Percentiles rank a stretch among this genome's conserved stretches.
phyloP scores from a whole-genome alignment of 2,888 invertebrate genomes.

The Leptinotarsa tumamoca region DNA sequence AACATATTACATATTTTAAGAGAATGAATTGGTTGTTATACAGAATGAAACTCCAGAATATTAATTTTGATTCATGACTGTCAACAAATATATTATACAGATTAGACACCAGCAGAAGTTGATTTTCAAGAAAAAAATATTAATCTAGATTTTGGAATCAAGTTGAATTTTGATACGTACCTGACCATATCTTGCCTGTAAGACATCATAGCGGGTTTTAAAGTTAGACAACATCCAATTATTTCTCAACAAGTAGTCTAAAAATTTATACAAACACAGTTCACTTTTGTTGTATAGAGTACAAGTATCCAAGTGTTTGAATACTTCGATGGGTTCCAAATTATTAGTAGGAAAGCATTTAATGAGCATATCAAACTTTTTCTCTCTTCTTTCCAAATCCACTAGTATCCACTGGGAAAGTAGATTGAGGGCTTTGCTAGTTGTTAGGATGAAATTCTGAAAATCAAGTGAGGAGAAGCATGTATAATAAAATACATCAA shows the following conservation, averaged over 20 bases:
- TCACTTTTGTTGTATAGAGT: constrained; percentile 71
- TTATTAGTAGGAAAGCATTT: constrained; percentile 67
- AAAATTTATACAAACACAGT: constrained; percentile 70
- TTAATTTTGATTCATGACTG: no score
- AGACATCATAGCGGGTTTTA: constrained; percentile 66
- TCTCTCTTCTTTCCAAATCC: constrained; percentile 68
- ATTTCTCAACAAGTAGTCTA: constrained; percentile 66
- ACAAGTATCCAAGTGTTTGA: constrained; percentile 71
- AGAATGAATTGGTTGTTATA: no score
- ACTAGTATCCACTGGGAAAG: constrained; percentile 71
- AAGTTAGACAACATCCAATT: constrained; percentile 68
- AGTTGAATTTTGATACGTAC: constrained; percentile 51
- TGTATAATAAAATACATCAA: not conserved
- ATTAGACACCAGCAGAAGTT: no score
- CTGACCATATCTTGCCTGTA: constrained; percentile 67
- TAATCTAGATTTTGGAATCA: not conserved
- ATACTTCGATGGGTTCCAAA: constrained; percentile 67
- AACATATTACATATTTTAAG: no score
- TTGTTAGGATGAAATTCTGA: constrained; percentile 63
- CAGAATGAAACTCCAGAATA: no score
- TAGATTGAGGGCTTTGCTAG: constrained; percentile 66
- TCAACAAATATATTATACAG: no score
- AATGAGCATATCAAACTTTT: constrained; percentile 70
- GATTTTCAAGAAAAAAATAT: no score
- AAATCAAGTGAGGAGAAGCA: constrained; percentile 26